Evolutionary conservation across 2,888 invertebrate species (phyloP), one percentile per base, ranked within the genome.

Genomic region (Pardosa pseudoannulata): DNA sequence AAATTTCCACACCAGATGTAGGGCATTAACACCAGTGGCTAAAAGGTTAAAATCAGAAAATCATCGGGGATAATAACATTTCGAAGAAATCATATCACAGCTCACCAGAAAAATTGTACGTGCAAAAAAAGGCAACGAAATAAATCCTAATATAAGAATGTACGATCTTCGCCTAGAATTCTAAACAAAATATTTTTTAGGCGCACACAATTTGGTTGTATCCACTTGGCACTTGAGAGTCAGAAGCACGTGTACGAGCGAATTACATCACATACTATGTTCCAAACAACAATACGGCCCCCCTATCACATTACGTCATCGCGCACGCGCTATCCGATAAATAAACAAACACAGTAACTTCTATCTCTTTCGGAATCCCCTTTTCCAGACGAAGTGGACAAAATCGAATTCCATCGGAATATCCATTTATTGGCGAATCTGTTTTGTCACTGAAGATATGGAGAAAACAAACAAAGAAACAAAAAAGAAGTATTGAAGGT

Each of bases 11-110:
- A 71, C 71, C 79, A 65, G 68, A 56, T 32, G n/a, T 19, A 29
- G 73, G 80, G 80, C 73, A 80, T 56, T 74, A 80, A 80, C 80
- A 80, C 80, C 80, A 80, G 74, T 80, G 80, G 80, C 80, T 56
- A 16, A 56, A 36, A 36, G 80, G 65, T 32, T 46, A 36, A 74
- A 80, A 64, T 80, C 67, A 80, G 67, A 67, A 67, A 73, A 67
- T 19, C 80, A 80, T 80, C 36, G 0, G 36, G 6, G 16, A 19
- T 19, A 19, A 31, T 23, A n/a, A 5, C 7, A 23, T 23, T 56
- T 56, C 23, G 19, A 16, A 64, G 9, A 31, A 64, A 71, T 56
- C n/a, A n/a, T 29, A 62, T n/a, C n/a, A 19, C 36, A n/a, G 70
- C 56, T 78, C 78, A 78, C 68, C 67, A 76, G 50, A 78, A 56